Evolutionary conservation across 2,888 invertebrate genomes (phyloP).

Genomic region (Antheraea yamamai): DNA sequence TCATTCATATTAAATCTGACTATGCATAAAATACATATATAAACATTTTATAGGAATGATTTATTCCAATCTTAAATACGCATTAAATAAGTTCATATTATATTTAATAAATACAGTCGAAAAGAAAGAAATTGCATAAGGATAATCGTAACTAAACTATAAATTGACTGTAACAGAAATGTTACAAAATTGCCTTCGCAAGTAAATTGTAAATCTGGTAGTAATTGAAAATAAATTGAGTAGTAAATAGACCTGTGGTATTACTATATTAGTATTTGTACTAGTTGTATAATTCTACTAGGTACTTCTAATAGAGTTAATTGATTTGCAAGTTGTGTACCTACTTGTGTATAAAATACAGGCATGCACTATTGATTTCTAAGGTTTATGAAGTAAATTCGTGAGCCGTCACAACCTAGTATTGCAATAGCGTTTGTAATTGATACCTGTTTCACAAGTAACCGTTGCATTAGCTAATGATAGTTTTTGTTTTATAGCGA

Average conservation of each 20-base stretch:
- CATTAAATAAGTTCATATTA: too few species aligned
- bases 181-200: not conserved
- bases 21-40: not conserved
- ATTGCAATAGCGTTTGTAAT: slow-evolving; percentile 13
- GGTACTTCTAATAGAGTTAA: not conserved
- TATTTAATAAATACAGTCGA: too few species aligned
- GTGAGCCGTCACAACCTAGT: not conserved
- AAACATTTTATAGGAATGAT: too few species aligned
- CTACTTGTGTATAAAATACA: not conserved
- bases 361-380: not conserved
- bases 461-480: slow-evolving; percentile 22
- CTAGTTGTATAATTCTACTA: not conserved
- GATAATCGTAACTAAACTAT: too few species aligned
- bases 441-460: slow-evolving; percentile 15
- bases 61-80: too few species aligned
- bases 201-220: too few species aligned
- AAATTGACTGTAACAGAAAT: not conserved
- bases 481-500: slow-evolving; percentile 20
- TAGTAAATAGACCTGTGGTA: too few species aligned
- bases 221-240: too few species aligned
- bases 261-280: not conserved
- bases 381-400: not conserved
- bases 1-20: not conserved
- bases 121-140: too few species aligned
- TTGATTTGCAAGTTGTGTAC: not conserved